Conservation (phyloP, 2,113 vertebrate species). For the Malurus alboscapulatus region DNA sequence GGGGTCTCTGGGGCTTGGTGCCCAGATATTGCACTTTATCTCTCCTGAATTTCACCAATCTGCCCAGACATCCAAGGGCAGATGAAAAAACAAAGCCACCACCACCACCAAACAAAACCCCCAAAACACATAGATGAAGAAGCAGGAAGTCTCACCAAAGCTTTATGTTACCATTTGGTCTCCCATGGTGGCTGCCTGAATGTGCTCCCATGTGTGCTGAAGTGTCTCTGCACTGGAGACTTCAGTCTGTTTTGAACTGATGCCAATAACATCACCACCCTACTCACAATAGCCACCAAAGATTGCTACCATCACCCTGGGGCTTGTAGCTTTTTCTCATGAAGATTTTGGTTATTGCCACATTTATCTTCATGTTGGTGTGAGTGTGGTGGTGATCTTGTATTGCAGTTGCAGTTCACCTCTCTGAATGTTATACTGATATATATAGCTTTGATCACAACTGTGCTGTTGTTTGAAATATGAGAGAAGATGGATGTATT, state of each 20-base stretch:
- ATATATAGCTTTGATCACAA: not conserved
- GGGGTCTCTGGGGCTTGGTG: not conserved
- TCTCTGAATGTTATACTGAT: not conserved
- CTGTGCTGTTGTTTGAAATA: not conserved
- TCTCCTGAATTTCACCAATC: not conserved
- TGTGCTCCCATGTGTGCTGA: not conserved
- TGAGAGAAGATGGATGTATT: not conserved
- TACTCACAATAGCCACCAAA: not conserved
- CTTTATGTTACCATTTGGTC: not conserved
- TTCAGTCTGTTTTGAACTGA: not conserved
- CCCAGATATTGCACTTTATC: not conserved
- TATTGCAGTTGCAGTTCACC: not conserved
- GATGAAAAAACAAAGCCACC: not conserved
- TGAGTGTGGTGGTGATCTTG: not conserved
- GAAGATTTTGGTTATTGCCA: not conserved
- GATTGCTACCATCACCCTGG: fast-evolving
- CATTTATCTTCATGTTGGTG: not conserved
- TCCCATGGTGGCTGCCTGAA: not conserved
- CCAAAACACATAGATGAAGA: not conserved
- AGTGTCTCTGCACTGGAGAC: not conserved
- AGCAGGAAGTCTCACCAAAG: not conserved
- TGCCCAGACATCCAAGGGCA: not conserved
- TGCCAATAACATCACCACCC: not conserved
- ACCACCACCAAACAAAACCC: not conserved
- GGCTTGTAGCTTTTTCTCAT: not conserved